Evolutionary conservation across 2,797 vertebrate species (phyloP), one percentile per base, ranked within the genome.

Genomic region (Onychomys leucogaster): DNA sequence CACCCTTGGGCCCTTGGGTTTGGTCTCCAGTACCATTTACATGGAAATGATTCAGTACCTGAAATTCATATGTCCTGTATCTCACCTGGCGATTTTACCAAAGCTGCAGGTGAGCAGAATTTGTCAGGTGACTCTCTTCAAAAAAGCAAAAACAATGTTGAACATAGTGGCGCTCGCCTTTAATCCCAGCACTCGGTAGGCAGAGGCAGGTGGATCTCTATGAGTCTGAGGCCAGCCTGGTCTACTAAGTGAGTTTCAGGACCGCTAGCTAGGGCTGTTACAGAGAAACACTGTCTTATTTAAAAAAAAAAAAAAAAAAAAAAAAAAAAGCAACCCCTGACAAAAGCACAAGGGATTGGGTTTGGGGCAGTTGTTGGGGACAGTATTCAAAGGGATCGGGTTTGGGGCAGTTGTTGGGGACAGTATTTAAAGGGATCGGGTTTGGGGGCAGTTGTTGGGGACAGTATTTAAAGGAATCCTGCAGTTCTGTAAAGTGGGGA

Each of bases 101-200:
- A 63, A 63, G 27, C 37, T 43, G 5, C 81, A 83, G 16, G 37
- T 43, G 16, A 63, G 59, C 37, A 63, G 78, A 59, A 82, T 59
- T 59, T 59, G 55, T 59, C 23, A 59, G n/a, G n/a, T 82, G 37
- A 25, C n/a, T 59, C 23, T n/a, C 80, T 59, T 82, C 55, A 61
- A 41, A 82, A 65, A 46, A 46, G 9, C 37, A 63, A 83, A 83
- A 63, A 16, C 37, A 37, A 5, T 73, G 37, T 9, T 41, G 69
- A 37, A 10, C 0, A 10, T 41, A 23, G 9, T 41, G 19, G 37
- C 10, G 0, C 63, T 32, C 0, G 13, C 63, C 63, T 65, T 16
- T 65, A 12, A 25, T 73, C 21, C 69, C n/a, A 73, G 69, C n/a
- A 73, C 63, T 65, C 4, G 0, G 5, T 29, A 65, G 63, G 27